These are phyloP conservation scores for Glyptemys insculpta DNA, from an alignment of 2,797 vertebrate genomes.

Conservation along the genomic window DNA sequence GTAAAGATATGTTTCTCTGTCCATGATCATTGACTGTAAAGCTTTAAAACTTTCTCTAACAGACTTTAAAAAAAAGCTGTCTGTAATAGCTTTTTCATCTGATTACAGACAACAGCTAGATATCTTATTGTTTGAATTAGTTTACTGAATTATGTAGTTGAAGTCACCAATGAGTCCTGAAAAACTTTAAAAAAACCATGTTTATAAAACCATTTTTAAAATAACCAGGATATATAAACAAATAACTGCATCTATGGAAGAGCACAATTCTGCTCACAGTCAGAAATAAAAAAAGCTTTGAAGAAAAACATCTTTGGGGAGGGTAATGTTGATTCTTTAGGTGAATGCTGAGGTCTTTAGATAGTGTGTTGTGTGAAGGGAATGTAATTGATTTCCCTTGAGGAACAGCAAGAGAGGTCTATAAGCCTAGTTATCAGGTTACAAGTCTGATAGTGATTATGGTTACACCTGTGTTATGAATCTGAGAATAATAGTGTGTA, in stretches of 20 bases:
- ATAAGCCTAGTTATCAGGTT: constrained; percentile 1
- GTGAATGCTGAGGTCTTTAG: not conserved
- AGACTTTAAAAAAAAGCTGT: not conserved
- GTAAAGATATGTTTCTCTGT: not conserved
- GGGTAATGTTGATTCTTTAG: not conserved
- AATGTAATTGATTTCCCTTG: not conserved
- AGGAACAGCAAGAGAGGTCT: not conserved
- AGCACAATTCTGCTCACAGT: not conserved
- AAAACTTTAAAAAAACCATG: not conserved
- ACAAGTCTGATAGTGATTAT: not conserved
- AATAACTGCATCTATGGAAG: not conserved
- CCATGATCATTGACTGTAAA: not conserved
- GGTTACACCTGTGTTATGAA: not conserved
- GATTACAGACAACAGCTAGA: not conserved
- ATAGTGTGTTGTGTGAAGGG: accelerated
- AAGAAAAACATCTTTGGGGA: not conserved
- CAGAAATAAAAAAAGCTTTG: not conserved
- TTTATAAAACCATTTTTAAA: not conserved
- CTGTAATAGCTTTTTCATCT: not conserved
- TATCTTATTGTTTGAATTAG: not conserved
- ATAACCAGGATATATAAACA: not conserved
- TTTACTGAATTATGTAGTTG: not conserved
- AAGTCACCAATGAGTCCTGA: not conserved
- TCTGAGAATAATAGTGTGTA: not conserved
- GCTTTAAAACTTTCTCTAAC: not conserved